Evolutionary conservation across 2,888 invertebrate genomes (phyloP).

Genomic region (Adelognathus sp.): DNA sequence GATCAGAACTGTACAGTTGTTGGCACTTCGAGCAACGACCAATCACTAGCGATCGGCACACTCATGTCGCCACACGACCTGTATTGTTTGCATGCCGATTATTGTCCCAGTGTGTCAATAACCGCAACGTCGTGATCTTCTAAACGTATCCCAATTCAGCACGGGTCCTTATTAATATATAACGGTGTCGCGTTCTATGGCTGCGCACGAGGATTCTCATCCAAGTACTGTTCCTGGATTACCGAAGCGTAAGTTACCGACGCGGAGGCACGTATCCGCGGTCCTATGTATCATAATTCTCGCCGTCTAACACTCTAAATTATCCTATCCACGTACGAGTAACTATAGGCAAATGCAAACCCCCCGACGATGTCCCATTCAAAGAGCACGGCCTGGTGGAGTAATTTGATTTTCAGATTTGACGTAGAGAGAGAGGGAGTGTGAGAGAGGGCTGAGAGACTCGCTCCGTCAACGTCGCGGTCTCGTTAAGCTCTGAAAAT

Average conservation of each 20-base stretch:
- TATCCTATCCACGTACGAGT: background rate
- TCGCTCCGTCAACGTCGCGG: background rate
- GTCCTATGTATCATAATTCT: background rate
- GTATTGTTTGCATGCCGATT: background rate
- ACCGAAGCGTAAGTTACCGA: slow-evolving; percentile 67
- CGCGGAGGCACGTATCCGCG: slow-evolving; percentile 56
- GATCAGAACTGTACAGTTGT: background rate
- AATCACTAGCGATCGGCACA: background rate
- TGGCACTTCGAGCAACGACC: background rate
- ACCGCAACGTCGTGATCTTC: background rate
- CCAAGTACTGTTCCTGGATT: slow-evolving; percentile 71
- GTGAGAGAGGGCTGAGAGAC: background rate
- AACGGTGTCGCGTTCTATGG: slow-evolving; percentile 54
- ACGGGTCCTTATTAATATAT: slow-evolving; percentile 73
- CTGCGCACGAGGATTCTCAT: slow-evolving; percentile 34
- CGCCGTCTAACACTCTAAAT: background rate
- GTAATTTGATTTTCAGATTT: slow-evolving; percentile 34
- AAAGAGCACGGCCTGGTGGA: background rate
- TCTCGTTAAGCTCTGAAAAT: background rate
- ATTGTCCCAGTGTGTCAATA: slow-evolving; percentile 4
- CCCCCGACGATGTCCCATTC: background rate
- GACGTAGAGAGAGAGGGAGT: background rate
- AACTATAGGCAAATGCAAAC: background rate
- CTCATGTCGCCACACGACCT: background rate
- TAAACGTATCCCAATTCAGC: background rate